These are phyloP conservation scores for Protaetia brevitarsis DNA, from an alignment of 1,140 invertebrate species.

Conservation along the genomic window DNA sequence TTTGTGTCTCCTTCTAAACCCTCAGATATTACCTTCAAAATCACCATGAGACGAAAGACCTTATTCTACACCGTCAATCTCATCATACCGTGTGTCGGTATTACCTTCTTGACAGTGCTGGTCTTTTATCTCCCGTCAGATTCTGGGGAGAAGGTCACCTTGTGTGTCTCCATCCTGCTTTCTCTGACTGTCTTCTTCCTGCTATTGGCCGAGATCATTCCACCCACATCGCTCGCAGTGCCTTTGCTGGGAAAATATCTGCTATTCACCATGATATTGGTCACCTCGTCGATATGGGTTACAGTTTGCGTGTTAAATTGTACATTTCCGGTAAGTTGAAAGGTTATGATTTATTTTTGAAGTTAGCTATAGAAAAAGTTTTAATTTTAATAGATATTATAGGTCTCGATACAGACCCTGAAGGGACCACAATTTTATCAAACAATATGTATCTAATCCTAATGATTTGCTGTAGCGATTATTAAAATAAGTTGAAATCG, in stretches of 20 bases:
- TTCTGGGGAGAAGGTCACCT: slow-evolving; percentile 90
- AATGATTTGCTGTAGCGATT: too few species aligned
- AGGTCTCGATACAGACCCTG: too few species aligned
- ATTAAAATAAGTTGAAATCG: too few species aligned
- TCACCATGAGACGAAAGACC: slow-evolving; percentile 90
- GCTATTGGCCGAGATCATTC: slow-evolving; percentile 94
- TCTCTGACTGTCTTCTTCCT: slow-evolving; percentile 98
- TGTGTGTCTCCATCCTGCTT: slow-evolving; percentile 97
- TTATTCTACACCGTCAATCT: slow-evolving; percentile 90
- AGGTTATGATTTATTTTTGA: too few species aligned
- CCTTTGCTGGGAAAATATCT: slow-evolving; percentile 95
- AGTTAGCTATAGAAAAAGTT: too few species aligned
- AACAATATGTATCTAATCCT: too few species aligned
- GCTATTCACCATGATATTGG: slow-evolving; percentile 97
- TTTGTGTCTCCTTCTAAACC: slow-evolving; percentile 38
- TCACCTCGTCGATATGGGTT: slow-evolving; percentile 94
- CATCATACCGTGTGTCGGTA: slow-evolving; percentile 86
- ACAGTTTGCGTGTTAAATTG: slow-evolving; percentile 96
- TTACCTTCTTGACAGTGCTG: slow-evolving; percentile 90
- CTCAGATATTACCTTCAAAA: slow-evolving; percentile 91
- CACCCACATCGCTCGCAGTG: slow-evolving; percentile 94
- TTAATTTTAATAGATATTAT: too few species aligned
- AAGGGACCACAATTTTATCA: too few species aligned
- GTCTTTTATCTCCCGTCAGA: slow-evolving; percentile 96
- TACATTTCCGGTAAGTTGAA: slow-evolving; percentile 94